Evolutionary conservation across 2,888 invertebrate genomes (phyloP), one percentile per base, ranked within the genome.

Genomic region (Cataglyphis rosenhaueri): DNA sequence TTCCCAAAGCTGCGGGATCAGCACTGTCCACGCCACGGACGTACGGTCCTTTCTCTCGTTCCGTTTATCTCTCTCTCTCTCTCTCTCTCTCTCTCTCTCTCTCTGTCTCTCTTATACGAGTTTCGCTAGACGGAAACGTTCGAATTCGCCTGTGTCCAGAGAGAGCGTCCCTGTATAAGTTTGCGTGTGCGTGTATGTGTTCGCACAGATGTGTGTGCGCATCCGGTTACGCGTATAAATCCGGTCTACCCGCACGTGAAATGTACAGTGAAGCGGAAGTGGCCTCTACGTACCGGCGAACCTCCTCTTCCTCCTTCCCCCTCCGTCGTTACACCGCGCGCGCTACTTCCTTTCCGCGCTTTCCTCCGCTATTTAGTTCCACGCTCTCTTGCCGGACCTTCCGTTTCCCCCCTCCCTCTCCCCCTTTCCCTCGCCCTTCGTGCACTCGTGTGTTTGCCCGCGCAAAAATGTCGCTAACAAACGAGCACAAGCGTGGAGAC

Each of bases 211-310:
- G 8, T 82, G 82, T 65, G 71, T 70, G 66, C 70, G 83, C 64
- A 83, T 86, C 75, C 86, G 86, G 84, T 86, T 86, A 79, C 84
- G 82, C 84, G 85, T 79, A 86, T 85, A 87, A 87, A 87, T 84
- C 83, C 74, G 79, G 82, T 70, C 78, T 62, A 85, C 38, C 75
- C 87, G 85, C 74, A 79, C 87, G 86, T 85, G 74, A 85, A 87
- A 82, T 87, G 87, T 84, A 87, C 86, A 85, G 83, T 84, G 85
- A 85, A 85, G 83, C 82, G 85, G 85, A 87, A 84, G 76, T 85
- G 62, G 75, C 84, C 75, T 76, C 83, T 76, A 62, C 55, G 64
- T 74, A 66, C 68, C 35, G 55, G 70, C 32, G 64, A 74, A 52
- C 62, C 64, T 41, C 29, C 78, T 59, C 52, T 52, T 21, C 35